Conservation (phyloP, 2,113 vertebrate species). For the Cairina moschata region DNA sequence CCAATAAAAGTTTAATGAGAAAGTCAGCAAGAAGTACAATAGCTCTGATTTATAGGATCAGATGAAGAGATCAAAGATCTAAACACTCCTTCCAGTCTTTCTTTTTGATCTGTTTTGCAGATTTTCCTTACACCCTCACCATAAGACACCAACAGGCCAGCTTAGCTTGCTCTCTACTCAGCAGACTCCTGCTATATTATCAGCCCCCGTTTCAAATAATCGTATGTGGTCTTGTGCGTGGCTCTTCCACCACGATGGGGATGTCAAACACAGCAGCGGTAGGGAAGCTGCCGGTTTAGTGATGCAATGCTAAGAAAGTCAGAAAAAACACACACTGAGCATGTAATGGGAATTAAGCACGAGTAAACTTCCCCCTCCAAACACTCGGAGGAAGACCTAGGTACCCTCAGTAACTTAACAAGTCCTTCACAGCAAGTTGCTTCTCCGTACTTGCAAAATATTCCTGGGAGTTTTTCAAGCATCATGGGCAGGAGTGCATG, state of each 20-base stretch:
- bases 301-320: background rate
- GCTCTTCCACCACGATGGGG: background rate
- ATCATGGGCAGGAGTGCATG: background rate
- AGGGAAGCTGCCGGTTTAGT: background rate
- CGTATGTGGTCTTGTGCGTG: accelerated
- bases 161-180: background rate
- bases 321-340: background rate
- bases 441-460: background rate
- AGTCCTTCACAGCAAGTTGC: background rate
- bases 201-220: background rate
- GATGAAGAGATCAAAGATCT: background rate
- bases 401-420: background rate
- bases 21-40: background rate
- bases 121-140: background rate
- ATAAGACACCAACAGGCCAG: background rate
- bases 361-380: background rate
- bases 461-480: background rate
- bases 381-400: background rate
- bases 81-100: background rate
- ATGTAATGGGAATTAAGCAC: background rate
- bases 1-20: background rate
- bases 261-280: background rate
- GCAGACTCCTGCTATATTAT: background rate
- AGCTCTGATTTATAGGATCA: background rate
- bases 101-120: background rate